A percentile compares a stretch with the other conserved stretches of the same genome.
Conservation (phyloP, 1,140 invertebrate genomes). For the Pseudomyrmex dendroicus region DNA sequence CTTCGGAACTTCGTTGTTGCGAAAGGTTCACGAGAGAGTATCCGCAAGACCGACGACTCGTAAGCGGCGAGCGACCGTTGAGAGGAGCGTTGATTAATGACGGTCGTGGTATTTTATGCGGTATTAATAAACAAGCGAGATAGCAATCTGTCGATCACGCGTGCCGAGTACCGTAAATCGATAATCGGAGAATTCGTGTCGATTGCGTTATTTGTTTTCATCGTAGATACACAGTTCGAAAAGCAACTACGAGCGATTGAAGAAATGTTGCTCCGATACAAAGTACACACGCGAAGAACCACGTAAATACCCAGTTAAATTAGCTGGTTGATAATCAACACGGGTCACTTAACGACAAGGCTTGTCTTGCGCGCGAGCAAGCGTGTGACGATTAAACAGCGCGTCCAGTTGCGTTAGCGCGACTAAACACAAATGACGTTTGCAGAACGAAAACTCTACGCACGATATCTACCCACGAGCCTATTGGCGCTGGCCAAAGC, state of each 20-base stretch:
- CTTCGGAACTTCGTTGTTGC: slow-evolving; percentile 9
- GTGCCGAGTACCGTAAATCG: slow-evolving; percentile 10
- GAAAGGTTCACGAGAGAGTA: background rate
- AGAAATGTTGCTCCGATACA: background rate
- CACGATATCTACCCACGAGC: background rate
- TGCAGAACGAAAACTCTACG: slow-evolving; percentile 21
- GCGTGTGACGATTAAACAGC: slow-evolving; percentile 47
- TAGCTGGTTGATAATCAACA: slow-evolving; percentile 58
- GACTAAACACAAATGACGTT: slow-evolving; percentile 51
- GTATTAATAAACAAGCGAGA: slow-evolving; percentile 41
- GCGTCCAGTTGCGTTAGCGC: slow-evolving; percentile 40
- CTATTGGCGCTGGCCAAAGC: slow-evolving; percentile 15
- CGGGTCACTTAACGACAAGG: slow-evolving; percentile 59
- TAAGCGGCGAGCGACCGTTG: background rate
- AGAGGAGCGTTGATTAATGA: background rate
- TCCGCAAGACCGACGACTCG: background rate
- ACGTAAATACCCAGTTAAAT: slow-evolving; percentile 55
- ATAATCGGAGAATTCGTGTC: background rate
- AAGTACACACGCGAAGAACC: background rate
- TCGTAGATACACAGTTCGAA: background rate
- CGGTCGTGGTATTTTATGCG: slow-evolving; percentile 18
- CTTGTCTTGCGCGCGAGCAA: slow-evolving; percentile 38
- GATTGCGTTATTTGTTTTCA: slow-evolving; percentile 17
- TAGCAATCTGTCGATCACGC: background rate
- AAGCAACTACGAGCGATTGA: background rate